These are phyloP conservation scores for Heloderma charlesbogerti DNA, from an alignment of 2,113 vertebrate genomes.

Conservation along the genomic window DNA sequence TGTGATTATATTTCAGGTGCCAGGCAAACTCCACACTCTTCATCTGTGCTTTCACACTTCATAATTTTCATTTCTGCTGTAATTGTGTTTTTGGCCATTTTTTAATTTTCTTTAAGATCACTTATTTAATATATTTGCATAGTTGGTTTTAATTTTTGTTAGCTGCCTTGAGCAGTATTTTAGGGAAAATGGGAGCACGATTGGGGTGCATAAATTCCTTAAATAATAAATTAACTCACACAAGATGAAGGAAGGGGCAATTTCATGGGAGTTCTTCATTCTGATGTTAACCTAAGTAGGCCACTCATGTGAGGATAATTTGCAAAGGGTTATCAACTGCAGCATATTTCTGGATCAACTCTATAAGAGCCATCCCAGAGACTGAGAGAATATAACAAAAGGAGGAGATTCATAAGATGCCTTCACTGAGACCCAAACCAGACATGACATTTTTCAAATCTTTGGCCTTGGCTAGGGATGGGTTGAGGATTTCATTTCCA, in stretches of 20 bases:
- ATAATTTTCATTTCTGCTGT: background rate
- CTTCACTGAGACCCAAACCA: slow-evolving; percentile 25
- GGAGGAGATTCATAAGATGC: background rate
- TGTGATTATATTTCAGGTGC: too few relatives aligned
- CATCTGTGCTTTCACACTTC: background rate
- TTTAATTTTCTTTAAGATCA: background rate
- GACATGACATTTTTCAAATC: too few relatives aligned
- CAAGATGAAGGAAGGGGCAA: background rate
- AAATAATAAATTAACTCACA: background rate
- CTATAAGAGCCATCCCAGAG: background rate
- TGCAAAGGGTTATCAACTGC: background rate
- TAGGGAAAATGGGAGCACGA: background rate
- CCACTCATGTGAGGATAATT: background rate
- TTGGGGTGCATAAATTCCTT: background rate
- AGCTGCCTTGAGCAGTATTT: background rate
- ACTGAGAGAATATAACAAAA: background rate
- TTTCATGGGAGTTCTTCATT: background rate
- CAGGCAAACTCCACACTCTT: too few relatives aligned
- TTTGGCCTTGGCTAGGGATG: too few relatives aligned
- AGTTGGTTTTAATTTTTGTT: too few relatives aligned
- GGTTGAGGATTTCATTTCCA: too few relatives aligned
- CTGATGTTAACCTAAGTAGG: background rate
- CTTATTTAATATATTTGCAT: background rate
- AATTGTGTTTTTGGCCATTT: background rate
- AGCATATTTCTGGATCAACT: background rate